phyloP scores from a whole-genome alignment of 2,888 invertebrate species.

The Megamerina dolium region DNA sequence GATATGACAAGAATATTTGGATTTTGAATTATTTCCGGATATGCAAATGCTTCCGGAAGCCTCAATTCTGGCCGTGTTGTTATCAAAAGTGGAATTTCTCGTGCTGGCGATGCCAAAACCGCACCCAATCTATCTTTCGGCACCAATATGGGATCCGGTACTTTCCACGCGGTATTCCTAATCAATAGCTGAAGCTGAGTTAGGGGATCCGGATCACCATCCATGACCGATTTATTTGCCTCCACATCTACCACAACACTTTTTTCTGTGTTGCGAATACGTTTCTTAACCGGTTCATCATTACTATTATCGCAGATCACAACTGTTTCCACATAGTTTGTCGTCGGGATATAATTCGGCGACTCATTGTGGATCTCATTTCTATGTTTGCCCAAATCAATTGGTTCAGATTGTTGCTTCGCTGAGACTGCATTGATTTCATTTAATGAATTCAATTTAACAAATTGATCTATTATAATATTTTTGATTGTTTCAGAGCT shows the following conservation, averaged over 20 bases:
- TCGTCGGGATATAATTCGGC: constrained; percentile 39
- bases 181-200: constrained; percentile 67
- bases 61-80: constrained; percentile 66
- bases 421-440: constrained; percentile 23
- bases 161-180: constrained; percentile 60
- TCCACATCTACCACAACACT: neutral
- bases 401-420: constrained; percentile 57
- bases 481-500: constrained; percentile 56
- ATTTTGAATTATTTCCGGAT: constrained; percentile 66
- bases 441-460: constrained; percentile 32
- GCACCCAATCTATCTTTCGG: constrained; percentile 69
- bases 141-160: constrained; percentile 76
- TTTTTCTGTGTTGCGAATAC: constrained; percentile 26
- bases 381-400: constrained; percentile 66
- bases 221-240: constrained; percentile 22
- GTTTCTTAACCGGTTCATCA: constrained; percentile 51
- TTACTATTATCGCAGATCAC: constrained; percentile 36
- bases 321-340: constrained; percentile 52
- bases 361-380: constrained; percentile 52
- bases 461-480: constrained; percentile 39
- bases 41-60: constrained; percentile 67
- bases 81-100: constrained; percentile 70
- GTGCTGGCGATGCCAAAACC: constrained; percentile 65
- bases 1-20: constrained; percentile 75
- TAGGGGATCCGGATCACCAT: constrained; percentile 58